Conservation (phyloP, 2,888 invertebrate genomes). For the Biston betularia region DNA sequence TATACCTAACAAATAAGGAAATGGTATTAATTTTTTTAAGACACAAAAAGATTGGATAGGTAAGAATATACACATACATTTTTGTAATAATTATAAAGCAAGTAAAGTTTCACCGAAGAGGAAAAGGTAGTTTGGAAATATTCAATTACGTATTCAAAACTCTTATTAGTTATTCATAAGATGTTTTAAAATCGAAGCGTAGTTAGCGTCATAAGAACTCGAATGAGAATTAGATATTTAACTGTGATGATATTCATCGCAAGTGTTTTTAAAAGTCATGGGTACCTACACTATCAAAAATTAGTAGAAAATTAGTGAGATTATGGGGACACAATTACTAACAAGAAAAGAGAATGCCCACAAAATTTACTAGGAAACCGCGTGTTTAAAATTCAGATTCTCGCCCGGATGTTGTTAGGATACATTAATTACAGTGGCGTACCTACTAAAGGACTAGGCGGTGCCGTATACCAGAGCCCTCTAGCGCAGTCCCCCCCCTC, state of each 20-base stretch:
- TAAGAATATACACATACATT: no score
- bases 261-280: conserved; percentile 5
- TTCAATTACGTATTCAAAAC: conserved; percentile 60
- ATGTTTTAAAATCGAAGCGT: conserved; percentile 74
- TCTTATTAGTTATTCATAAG: conserved; percentile 75
- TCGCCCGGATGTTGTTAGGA: no score
- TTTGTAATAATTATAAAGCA: conserved; percentile 6
- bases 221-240: conserved; percentile 14
- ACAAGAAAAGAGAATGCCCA: conserved; percentile 19
- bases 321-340: conserved; percentile 52
- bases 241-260: conserved; percentile 10
- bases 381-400: no score
- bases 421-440: no score
- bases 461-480: no score
- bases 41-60: no score
- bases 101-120: conserved; percentile 62
- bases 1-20: no score
- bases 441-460: no score
- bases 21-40: no score
- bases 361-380: not conserved
- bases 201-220: conserved; percentile 39
- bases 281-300: conserved; percentile 7
- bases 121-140: conserved; percentile 66
- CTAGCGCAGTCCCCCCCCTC: no score
- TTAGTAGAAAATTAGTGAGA: conserved; percentile 6